Base-by-base conservation (phyloP, 2,113 vertebrate genomes). In the Oreocharis arfaki region DNA sequence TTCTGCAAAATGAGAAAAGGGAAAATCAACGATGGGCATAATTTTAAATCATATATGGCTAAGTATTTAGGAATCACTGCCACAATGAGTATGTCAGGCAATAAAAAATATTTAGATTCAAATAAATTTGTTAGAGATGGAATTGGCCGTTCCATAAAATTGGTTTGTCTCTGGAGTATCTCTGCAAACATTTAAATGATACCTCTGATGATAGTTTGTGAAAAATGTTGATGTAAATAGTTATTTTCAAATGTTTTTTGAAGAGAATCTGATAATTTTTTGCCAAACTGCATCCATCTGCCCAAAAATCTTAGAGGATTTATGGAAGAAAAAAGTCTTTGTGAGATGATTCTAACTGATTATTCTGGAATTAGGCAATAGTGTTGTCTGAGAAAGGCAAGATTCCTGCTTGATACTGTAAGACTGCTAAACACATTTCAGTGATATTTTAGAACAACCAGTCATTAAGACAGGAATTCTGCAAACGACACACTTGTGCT, bases 21-120 rank as follows among this genome's bases (percentile, higher is more conserved):
- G 15, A 44, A 96, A 90, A 96, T 87, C 85, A 95, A 27, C 84
- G 65, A 92, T 76, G 12, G 63, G 30, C 57, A 90, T 97, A 97
- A 96, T 96, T 97, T 94, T 93, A 93, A 96, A 92, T 95, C 84
- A 83, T 84, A 89, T 83, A 87, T 97, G 89, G 86, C 18, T 90
- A 94, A 96, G 64, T 94, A 93, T 92, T 97, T 95, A 85, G 67
- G 41, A 96, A 77, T 95, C 68, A 70, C 28, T 77, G 41, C 44
- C 65, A 97, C 79, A 85, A 86, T 30, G 57, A 87, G 17, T 63
- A 64, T 44, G 26, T 22, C 41, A 95, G 39, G 37, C 55, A 96
- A 46, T 90, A 67, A 96, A 97, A 95, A 93, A 87, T 96, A 96
- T 93, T 97, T 93, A 94, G 84, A 90, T 94, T 93, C 42, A 93